Base-by-base conservation (phyloP, 2,888 invertebrate species). In the Hypomecis atomaria region DNA sequence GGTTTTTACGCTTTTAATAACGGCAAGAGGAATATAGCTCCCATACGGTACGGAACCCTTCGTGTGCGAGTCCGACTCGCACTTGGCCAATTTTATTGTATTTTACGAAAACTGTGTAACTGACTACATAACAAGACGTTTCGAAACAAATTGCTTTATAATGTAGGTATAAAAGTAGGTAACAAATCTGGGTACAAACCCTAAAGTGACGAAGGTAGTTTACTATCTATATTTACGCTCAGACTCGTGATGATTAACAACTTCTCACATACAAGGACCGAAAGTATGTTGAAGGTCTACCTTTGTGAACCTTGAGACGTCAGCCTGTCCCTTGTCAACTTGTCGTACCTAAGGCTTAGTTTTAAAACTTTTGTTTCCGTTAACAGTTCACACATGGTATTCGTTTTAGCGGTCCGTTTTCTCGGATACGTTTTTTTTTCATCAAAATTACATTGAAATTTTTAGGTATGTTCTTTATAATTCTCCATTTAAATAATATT, bases 191-290 rank as follows among this genome's bases (percentile, higher is more conserved):
- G 23, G 23, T 23, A 23, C 23, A 23, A 64, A 13, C 67, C 67
- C 63, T 67, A 69, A 59, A 62, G 64, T 64, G 64, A 71, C 53
- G 67, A 71, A 71, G 72, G 71, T 63, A 40, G 72, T 74, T 74
- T 71, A 68, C 71, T 65, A 70, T 61, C 71, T 73, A 75, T 73
- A 69, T 61, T 59, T 50, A 57, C 40, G 59, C 57, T 44, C 50
- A 57, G 54, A 62, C 65, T 63, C 62, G 61, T 44, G 61, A 65
- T 73, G 69, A 77, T 74, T 73, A 71, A 74, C 66, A 64, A 73
- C 59, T 66, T 49, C 47, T 50, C 55, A 44, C 5, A 5, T 56
- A 47, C 13, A 52, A 48, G 55, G 48, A 64, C 33, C 37, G 9
- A 49, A 47, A 47, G 10, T 11, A 38, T 50, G 13, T 7, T 50